phyloP scores from a whole-genome alignment of 2,888 invertebrate species.

The Eristalinus aeneus region DNA sequence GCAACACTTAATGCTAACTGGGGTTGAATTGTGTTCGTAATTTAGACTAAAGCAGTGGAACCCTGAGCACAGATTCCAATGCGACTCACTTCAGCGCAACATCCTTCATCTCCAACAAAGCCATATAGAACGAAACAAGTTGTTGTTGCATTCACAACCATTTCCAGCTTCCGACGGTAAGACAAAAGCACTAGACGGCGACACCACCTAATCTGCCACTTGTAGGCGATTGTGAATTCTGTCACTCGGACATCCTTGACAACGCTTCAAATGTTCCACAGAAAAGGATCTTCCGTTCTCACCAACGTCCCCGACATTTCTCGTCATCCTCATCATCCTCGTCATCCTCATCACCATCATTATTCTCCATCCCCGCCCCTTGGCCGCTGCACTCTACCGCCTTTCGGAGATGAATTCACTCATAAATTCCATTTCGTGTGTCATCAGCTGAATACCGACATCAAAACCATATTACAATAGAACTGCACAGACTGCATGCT shows the following conservation, averaged over 20 bases:
- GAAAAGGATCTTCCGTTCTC: neutral
- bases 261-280: neutral
- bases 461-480: conserved; percentile 50
- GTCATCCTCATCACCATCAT: neutral
- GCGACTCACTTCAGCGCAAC: too few relatives aligned
- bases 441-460: conserved; percentile 51
- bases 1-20: too few relatives aligned
- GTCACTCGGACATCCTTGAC: neutral
- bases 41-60: too few relatives aligned
- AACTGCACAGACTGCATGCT: conserved; percentile 28
- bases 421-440: conserved; percentile 51
- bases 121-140: too few relatives aligned
- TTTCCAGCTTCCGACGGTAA: neutral
- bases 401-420: conserved; percentile 5
- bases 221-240: neutral
- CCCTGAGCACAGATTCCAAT: too few relatives aligned
- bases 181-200: neutral
- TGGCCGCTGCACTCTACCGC: neutral
- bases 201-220: neutral
- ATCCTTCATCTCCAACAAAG: too few relatives aligned
- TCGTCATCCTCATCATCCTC: neutral
- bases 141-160: neutral
- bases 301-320: neutral
- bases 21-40: too few relatives aligned
- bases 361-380: neutral